phyloP scores from a whole-genome alignment of 2,888 invertebrate species.

The Monoplex corrugatus region DNA sequence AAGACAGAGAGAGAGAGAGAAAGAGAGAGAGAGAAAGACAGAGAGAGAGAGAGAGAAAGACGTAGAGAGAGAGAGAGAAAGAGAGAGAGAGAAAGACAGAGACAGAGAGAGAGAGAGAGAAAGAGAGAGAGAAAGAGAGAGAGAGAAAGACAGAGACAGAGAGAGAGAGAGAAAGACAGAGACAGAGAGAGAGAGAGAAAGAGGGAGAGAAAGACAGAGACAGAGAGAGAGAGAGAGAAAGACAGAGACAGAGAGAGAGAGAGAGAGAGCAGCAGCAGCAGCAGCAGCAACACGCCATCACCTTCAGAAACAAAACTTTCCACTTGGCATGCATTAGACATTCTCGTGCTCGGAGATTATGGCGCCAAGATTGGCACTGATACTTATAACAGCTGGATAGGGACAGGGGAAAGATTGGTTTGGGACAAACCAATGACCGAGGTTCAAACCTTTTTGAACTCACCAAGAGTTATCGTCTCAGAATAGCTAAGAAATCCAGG shows the following conservation, averaged over 20 bases:
- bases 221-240: background rate
- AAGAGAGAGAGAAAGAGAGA: background rate
- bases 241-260: background rate
- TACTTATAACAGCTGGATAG: background rate
- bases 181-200: background rate
- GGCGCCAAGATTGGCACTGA: no score
- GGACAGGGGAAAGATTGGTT: background rate
- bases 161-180: no score
- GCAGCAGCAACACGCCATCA: background rate
- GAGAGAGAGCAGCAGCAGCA: background rate
- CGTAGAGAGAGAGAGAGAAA: no score
- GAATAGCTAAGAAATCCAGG: no score
- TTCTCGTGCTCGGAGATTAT: no score
- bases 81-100: constrained; percentile 8
- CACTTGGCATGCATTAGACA: no score
- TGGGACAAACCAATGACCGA: background rate
- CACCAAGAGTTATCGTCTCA: no score
- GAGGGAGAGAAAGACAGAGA: background rate
- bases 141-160: no score
- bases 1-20: background rate
- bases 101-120: background rate
- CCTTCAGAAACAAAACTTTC: no score
- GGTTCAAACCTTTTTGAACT: no score
- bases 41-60: background rate
- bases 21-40: background rate